Evolutionary conservation across 2,113 vertebrate species (phyloP).

Genomic region (Limnothrissa miodon): DNA sequence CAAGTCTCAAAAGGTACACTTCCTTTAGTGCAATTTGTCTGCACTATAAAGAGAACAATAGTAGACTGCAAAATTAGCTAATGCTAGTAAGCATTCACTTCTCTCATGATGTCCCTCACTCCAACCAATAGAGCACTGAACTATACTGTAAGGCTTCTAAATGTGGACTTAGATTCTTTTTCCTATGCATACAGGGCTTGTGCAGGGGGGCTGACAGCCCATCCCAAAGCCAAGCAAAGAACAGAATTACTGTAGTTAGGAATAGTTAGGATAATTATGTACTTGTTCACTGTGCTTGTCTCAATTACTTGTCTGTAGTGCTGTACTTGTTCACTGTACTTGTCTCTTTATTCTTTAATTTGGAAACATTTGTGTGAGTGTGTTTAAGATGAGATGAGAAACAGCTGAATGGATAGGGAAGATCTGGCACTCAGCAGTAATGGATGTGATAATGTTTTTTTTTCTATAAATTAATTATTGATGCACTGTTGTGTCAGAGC

Average conservation of each 20-base stretch:
- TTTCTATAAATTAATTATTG: slow-evolving; percentile 44
- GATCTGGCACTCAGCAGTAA: slow-evolving; percentile 59
- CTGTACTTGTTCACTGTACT: slow-evolving; percentile 31
- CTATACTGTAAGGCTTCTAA: neutral
- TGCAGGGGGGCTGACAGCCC: neutral
- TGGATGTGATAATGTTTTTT: slow-evolving; percentile 55
- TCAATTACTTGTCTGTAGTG: slow-evolving; percentile 39
- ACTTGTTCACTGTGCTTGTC: slow-evolving; percentile 30
- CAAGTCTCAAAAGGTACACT: too few species aligned
- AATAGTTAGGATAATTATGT: slow-evolving; percentile 21
- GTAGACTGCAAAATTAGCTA: too few species aligned
- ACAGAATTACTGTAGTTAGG: slow-evolving; percentile 31
- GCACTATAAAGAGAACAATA: too few species aligned
- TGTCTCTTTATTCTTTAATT: slow-evolving; percentile 31
- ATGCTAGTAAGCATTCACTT: neutral
- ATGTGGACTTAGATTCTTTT: neutral
- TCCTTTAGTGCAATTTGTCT: too few species aligned
- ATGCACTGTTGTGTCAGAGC: slow-evolving; percentile 46
- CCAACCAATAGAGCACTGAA: neutral
- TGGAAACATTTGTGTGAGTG: slow-evolving; percentile 45
- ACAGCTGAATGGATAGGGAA: slow-evolving; percentile 53
- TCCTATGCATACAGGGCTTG: neutral
- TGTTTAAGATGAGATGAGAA: neutral
- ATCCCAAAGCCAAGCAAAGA: slow-evolving; percentile 16
- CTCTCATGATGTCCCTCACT: neutral